Base-by-base conservation (phyloP, 2,888 invertebrate genomes). In the Diarsia mendica region DNA sequence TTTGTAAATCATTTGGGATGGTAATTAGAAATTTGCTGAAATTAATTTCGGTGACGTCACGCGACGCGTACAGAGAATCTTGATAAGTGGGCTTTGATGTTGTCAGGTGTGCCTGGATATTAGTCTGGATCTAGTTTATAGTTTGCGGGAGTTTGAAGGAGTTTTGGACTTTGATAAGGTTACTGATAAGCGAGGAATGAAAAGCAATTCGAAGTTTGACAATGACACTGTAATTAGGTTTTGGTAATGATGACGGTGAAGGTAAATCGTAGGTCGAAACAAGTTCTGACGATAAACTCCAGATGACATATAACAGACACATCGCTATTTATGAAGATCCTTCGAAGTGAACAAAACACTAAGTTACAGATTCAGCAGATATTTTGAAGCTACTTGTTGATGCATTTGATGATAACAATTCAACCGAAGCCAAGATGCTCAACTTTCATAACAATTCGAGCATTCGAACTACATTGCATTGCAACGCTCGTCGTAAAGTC, bases 11-110 rank as follows among this genome's bases (percentile, higher is more conserved):
- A 87, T 67, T 74, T 74, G 60, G 69, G 51, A 77, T 79, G 53
- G 85, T 82, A 85, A 85, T 83, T 86, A 86, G 85, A 85, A 86
- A 85, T 85, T 83, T 80, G 64, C 75, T 64, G 75, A 65, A 83
- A 85, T 83, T 85, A 83, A 86, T 85, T 83, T 85, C 51, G 13
- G 72, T 79, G 61, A 82, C 76, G 75, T 80, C 68, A 82, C n/a
- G 9, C 51, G 72, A 82, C n/a, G 9, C 51, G 72, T 63, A 33
- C 39, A 48, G 72, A n/a, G 55, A 65, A 68, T 77, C 68, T 77
- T 75, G 70, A 77, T 80, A 80, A 80, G 61, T 72, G 74, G 71
- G 61, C 67, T 68, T 67, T 75, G 79, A 70, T 66, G 63, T 73
- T 51, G 72, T 72, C 58, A 63, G 61, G 68, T 83, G 66, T 74